Base-by-base conservation (phyloP, 2,797 vertebrate species). In the Nasua narica region DNA sequence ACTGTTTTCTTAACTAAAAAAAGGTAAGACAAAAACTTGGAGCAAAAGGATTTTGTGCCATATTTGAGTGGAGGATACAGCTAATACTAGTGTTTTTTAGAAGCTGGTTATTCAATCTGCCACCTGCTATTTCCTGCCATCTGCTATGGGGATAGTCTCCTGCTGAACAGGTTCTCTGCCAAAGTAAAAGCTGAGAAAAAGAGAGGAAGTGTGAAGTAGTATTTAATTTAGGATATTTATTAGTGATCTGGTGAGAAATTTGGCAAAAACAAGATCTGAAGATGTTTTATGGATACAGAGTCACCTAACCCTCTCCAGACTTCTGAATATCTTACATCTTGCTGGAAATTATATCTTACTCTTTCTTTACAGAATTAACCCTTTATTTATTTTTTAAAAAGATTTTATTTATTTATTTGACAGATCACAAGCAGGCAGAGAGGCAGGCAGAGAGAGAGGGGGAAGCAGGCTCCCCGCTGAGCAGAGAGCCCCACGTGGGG, bases 111-210 rank as follows among this genome's bases (percentile, higher is more conserved):
- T 96, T 96, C 87, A 92, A 85, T 46, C 35, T 81, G 76, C 18
- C 91, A 86, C 72, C 60, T 83, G 95, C 70, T 96, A 84, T 62
- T 90, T 94, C 56, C 35, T 95, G 77, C 56, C 84, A 94, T 87
- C 79, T 95, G 92, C 79, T 83, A 67, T 8, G 85, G 37, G 93
- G 83, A 78, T 19, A 76, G 60, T 76, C 94, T 94, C 93, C 86
- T 87, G 90, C 48, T 78, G 40, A 95, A 82, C 5, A 90, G n/a
- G 50, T 88, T 96, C 65, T 95, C 65, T 93, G 89, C 78, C 86
- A 93, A 92, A 88, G 74, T 19, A 83, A 79, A 76, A 92, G 48
- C 69, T 79, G 74, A 88, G 78, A 78, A 90, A 95, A 90, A 72
- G 46, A 87, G 74, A 82, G 76, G 27, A 92, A 95, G 77, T n/a